Base-by-base conservation (phyloP, 2,888 invertebrate genomes). In the Teleiodes luculella region DNA sequence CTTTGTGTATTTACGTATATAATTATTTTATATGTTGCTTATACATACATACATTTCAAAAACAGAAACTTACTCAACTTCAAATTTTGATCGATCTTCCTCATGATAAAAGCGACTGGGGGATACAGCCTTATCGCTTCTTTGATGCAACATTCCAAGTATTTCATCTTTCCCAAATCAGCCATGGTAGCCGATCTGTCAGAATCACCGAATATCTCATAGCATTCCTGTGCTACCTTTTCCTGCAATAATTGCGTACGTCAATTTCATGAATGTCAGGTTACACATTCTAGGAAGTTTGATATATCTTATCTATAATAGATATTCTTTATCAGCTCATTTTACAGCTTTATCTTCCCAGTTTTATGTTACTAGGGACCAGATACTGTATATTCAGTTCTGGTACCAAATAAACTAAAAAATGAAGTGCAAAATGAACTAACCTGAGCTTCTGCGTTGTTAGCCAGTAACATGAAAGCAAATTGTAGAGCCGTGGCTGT, bases 111-210 rank as follows among this genome's bases (percentile, higher is more conserved):
- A 1, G 92, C 93, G 3, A 94, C 93, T 48, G 93, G 93, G 4
- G 94, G 94, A 62, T 91, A 93, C 7, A 94, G 76, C 49, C 94
- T 78, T 36, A 94, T 65, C 0, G 93, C 86, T 73, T 94, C 94
- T 68, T 94, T 94, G 41, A 94, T 92, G 62, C 93, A 93, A 57
- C 92, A 91, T 58, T 94, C 94, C 56, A 94, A 78, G 65, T 93
- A 94, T 54, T 89, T 86, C 91, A 94, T 91, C 36, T 91, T 85
- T 41, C 91, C 78, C 6, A 94, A 74, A 59, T 92, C 92, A 30
- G 90, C 90, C 74, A 91, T 92, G 0, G 92, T 93, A 0, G 91
- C 90, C 0, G 90, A 86, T 41, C 93, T 83, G 59, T 91, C 90
- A 1, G 91, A 91, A 62, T 92, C 91, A 1, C 92, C 92, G 64